Percentiles rank a stretch among this genome's conserved stretches.
phyloP scores from a whole-genome alignment of 1,140 invertebrate species.

The Dreissena rostriformis region DNA sequence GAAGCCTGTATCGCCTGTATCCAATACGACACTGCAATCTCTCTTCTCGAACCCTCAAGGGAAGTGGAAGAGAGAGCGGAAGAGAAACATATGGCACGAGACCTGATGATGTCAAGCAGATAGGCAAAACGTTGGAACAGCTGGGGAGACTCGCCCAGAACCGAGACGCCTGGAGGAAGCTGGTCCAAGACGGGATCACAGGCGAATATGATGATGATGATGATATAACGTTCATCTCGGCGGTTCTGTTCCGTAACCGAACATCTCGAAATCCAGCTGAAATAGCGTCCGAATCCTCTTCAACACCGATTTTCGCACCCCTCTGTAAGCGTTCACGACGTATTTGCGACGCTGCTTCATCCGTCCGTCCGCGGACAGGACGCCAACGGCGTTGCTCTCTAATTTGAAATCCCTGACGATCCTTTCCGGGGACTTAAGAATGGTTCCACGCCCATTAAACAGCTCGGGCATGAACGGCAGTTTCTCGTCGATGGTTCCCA shows the following conservation, averaged over 20 bases:
- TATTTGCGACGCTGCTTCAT: conserved; percentile 9
- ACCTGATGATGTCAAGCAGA: no score
- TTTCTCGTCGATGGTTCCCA: conserved; percentile 21
- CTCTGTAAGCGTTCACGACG: conserved; percentile 9
- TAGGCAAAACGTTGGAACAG: no score
- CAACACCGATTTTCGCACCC: neutral
- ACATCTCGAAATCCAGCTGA: conserved; percentile 33
- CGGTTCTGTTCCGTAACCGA: conserved; percentile 15
- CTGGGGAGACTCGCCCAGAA: no score
- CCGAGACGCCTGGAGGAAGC: no score
- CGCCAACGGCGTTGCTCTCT: neutral
- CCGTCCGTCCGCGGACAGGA: neutral
- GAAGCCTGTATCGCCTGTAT: no score
- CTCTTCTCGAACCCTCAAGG: no score
- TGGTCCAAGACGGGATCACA: no score
- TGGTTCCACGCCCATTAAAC: neutral
- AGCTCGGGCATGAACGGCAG: conserved; percentile 9
- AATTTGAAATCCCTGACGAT: conserved; percentile 15
- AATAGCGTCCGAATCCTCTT: conserved; percentile 13
- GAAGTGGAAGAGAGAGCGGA: no score
- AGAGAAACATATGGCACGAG: no score
- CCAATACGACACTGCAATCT: no score
- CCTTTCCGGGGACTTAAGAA: neutral
- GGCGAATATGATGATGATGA: no score
- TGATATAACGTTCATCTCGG: no score